These are phyloP conservation scores for Seira ritae DNA, from an alignment of 2,888 invertebrate species.

Conservation along the genomic window DNA sequence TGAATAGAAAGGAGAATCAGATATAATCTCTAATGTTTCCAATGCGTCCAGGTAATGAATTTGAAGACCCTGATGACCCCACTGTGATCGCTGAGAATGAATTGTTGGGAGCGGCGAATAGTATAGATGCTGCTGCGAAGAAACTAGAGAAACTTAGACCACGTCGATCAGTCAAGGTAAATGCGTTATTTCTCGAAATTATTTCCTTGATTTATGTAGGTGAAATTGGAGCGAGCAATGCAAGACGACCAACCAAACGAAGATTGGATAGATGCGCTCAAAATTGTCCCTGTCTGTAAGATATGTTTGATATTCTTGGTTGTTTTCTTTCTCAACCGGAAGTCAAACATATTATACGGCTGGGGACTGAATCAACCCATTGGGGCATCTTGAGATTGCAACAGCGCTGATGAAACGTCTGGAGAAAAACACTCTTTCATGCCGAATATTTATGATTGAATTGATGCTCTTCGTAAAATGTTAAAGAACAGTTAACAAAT, in stretches of 20 bases:
- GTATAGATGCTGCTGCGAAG: slow-evolving; percentile 98
- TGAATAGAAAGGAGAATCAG: no score
- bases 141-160: slow-evolving; percentile 95
- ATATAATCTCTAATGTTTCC: no score
- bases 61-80: slow-evolving; percentile 98
- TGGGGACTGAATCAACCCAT: slow-evolving; percentile 74
- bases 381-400: slow-evolving; percentile 4
- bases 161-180: slow-evolving; percentile 87
- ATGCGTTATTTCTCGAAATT: neutral
- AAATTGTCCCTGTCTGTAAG: slow-evolving; percentile 81
- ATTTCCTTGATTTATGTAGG: neutral
- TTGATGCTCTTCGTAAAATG: no score
- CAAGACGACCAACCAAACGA: neutral
- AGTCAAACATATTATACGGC: slow-evolving; percentile 99
- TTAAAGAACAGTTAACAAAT: slow-evolving; percentile 22
- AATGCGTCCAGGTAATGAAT: slow-evolving; percentile 80
- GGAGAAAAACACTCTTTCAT: no score
- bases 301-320: slow-evolving; percentile 99
- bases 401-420: no score
- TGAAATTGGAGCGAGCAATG: neutral
- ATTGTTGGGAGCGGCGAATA: slow-evolving; percentile 94
- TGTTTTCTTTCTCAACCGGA: slow-evolving; percentile 94
- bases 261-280: neutral
- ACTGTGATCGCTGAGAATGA: slow-evolving; percentile 99
- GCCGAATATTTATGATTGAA: no score